Evolutionary conservation across 2,113 vertebrate genomes (phyloP), one percentile per base, ranked within the genome.

Genomic region (Percopsis transmontana): DNA sequence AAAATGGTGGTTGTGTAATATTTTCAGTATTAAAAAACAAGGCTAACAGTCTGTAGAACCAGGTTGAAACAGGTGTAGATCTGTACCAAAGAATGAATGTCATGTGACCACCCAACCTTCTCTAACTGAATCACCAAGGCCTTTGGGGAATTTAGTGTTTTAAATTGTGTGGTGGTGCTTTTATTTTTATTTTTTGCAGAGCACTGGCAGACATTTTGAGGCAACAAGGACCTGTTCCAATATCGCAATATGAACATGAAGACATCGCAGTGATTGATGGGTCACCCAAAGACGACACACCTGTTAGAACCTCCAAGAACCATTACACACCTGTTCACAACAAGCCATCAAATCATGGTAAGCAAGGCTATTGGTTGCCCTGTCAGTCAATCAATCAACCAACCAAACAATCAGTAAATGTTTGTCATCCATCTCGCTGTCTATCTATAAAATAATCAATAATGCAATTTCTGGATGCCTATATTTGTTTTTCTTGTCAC

Each of bases 191-290:
- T 39, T 45, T 89, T 63, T 85, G 1, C 89, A 99, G 97, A 94
- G 97, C 97, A 68, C 92, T 99, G 89, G 95, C 96, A 1, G 97
- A 99, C 87, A 99, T 99, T 87, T 85, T 99, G 88, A 93, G 95
- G 88, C 97, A 98, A 87, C 97, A 99, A 90, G 96, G 97, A 80
- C 92, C 96, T 1, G 92, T 95, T 79, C 92, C 96, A 14, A 91
- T 94, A 65, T 94, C 95, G 72, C 96, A 98, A 92, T 98, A 95
- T 70, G 96, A 99, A 79, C 93, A 97, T 81, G 97, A 99, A 85
- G 94, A 95, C 83, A 94, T 97, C 44, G 93, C 92, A 1, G 93
- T 92, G 15, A 93, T 97, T 3, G 92, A 97, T 61, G 93, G 94
- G 64, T 98, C 97, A 52, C 94, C 96, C 79, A 97, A 98, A 93